Evolutionary conservation across 2,888 invertebrate genomes (phyloP), one percentile per base, ranked within the genome.

Genomic region (Drosophila fungiperda): DNA sequence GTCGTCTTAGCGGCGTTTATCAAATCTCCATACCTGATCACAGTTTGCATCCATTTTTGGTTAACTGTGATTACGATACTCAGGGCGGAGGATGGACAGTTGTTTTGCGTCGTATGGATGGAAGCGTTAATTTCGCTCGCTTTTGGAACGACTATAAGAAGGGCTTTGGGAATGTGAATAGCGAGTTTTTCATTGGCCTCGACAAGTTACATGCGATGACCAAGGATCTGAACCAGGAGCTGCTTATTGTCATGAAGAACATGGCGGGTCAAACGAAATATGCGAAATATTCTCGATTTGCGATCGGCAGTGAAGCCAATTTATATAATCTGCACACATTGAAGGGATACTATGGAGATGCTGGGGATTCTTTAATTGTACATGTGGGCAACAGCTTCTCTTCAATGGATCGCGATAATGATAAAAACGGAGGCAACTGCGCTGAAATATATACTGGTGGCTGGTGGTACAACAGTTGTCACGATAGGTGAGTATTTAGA

Each of bases 401-500:
- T 0, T 95, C 96, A 0, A 93, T 93, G 55, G 96, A 96, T 86
- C 91, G 94, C 45, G 96, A 96, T 90, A 95, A 95, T 69, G 96
- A 96, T 83, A 94, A 94, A 8, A 95, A 95, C 95, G 93, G 93
- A 7, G 95, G 95, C 54, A 95, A 95, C 63, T 96, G 96, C 91
- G 95, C 96, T 0, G 91, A 93, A 50, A 94, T 95, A 53, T 96
- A 96, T 76, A 94, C 94, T 1, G 96, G 96, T 0, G 96, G 95
- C 8, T 96, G 96, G 96, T 96, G 96, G 96, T 96, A 96, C 89
- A 95, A 94, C 79, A 94, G 95, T 61, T 96, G 96, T 79, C 96
- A 96, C 73, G 94, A 94, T 77, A 94, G 94, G 95, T 94, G 79
- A 0, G 64, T 53, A 35, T 50, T 1, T 23, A 12, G 8, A 17